These are phyloP conservation scores for Electrona antarctica DNA, from an alignment of 2,113 vertebrate species.

Conservation along the genomic window DNA sequence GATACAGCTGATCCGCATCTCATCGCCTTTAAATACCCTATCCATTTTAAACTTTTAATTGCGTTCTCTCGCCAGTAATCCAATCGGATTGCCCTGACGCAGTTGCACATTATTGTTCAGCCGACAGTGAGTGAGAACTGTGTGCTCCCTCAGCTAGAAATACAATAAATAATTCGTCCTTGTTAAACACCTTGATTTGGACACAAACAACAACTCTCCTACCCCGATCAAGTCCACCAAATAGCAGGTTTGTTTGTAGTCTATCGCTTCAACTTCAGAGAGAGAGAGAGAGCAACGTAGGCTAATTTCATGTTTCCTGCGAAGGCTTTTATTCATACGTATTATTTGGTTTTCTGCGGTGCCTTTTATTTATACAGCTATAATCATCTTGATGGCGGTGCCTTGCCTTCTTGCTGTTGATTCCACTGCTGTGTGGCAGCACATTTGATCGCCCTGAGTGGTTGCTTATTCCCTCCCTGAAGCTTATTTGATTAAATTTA, in stretches of 20 bases:
- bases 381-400: constrained; percentile 66
- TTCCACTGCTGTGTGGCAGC: constrained; percentile 53
- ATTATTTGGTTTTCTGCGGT: constrained; percentile 26
- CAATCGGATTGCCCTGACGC: constrained; percentile 68
- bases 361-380: constrained; percentile 46
- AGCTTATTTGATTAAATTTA: constrained; percentile 76
- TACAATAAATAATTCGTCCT: constrained; percentile 29
- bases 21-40: constrained; percentile 59
- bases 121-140: constrained; percentile 51
- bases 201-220: background rate
- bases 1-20: constrained; percentile 66
- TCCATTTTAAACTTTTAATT: constrained; percentile 76
- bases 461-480: constrained; percentile 46
- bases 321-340: constrained; percentile 4
- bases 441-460: constrained; percentile 59
- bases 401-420: constrained; percentile 61
- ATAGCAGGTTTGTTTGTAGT: background rate
- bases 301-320: background rate
- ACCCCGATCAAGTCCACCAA: background rate
- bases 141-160: constrained; percentile 58
- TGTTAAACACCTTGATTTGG: background rate
- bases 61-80: constrained; percentile 67
- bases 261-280: background rate
- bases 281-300: background rate
- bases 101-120: constrained; percentile 62